phyloP scores from a whole-genome alignment of 2,888 invertebrate species.

The Napeogenes inachia region DNA sequence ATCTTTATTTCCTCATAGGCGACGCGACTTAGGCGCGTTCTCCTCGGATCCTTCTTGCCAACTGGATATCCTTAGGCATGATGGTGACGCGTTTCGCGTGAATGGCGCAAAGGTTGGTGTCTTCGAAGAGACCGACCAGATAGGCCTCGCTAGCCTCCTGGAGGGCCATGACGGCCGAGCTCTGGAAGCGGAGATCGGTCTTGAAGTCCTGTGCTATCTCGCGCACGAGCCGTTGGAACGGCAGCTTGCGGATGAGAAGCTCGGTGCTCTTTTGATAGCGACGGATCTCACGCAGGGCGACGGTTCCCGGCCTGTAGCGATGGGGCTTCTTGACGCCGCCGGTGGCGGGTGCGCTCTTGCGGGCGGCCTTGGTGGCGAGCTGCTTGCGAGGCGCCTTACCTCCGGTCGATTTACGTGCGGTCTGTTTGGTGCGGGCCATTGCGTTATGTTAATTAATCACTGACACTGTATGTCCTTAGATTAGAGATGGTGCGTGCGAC shows the following conservation, averaged over 20 bases:
- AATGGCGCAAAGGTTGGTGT: slow-evolving; percentile 98
- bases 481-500: no score
- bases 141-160: slow-evolving; percentile 94
- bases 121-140: slow-evolving; percentile 96
- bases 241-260: slow-evolving; percentile 85
- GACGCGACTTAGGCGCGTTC: slow-evolving; percentile 87
- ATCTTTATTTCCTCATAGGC: no score
- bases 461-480: no score
- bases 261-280: slow-evolving; percentile 90
- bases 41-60: slow-evolving; percentile 96
- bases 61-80: slow-evolving; percentile 98
- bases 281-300: slow-evolving; percentile 82
- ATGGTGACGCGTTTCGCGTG: slow-evolving; percentile 98
- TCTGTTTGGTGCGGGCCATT: slow-evolving; percentile 54
- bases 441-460: no score
- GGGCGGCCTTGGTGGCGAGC: slow-evolving; percentile 79
- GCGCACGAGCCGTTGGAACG: slow-evolving; percentile 92
- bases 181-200: slow-evolving; percentile 95
- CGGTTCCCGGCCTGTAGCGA: slow-evolving; percentile 82
- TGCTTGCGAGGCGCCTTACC: no score
- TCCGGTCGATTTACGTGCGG: background rate
- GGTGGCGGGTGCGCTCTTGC: slow-evolving; percentile 83
- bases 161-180: slow-evolving; percentile 93
- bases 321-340: slow-evolving; percentile 86
- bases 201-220: slow-evolving; percentile 98